phyloP scores from a whole-genome alignment of 2,113 vertebrate genomes.

The Anguilla japonica region DNA sequence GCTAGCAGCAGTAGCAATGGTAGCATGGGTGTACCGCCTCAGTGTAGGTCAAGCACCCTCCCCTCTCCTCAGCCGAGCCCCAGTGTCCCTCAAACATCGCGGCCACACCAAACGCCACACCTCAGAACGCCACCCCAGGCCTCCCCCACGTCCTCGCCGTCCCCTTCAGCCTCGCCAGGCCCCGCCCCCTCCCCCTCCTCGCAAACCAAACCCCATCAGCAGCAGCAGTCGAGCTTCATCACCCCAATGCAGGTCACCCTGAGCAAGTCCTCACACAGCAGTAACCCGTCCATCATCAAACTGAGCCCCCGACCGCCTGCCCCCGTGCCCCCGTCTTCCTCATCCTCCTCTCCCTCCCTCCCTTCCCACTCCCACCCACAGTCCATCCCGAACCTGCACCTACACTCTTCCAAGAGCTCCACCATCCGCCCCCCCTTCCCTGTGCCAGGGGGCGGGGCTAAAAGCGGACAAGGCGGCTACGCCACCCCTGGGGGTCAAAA shows the following conservation, averaged over 20 bases:
- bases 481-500: conserved; percentile 58
- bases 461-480: conserved; percentile 42
- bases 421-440: conserved; percentile 19
- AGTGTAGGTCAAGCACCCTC: conserved; percentile 60
- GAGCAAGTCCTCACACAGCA: conserved; percentile 72
- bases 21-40: conserved; percentile 63
- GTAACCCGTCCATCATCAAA: conserved; percentile 69
- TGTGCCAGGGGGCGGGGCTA: not conserved
- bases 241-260: conserved; percentile 77
- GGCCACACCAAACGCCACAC: not conserved
- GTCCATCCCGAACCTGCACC: conserved; percentile 55
- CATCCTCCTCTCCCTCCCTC: conserved; percentile 47
- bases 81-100: conserved; percentile 14
- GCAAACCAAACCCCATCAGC: conserved; percentile 59
- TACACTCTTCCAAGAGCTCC: conserved; percentile 46
- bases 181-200: conserved; percentile 27
- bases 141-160: not conserved
- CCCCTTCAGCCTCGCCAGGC: not conserved
- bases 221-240: conserved; percentile 75
- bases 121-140: not conserved
- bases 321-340: conserved; percentile 39
- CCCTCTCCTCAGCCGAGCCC: conserved; percentile 19
- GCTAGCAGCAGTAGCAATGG: conserved; percentile 57
- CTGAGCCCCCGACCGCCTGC: conserved; percentile 62
- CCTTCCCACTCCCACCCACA: conserved; percentile 45